phyloP scores from a whole-genome alignment of 2,888 invertebrate genomes.

The Ophion slaviceki region DNA sequence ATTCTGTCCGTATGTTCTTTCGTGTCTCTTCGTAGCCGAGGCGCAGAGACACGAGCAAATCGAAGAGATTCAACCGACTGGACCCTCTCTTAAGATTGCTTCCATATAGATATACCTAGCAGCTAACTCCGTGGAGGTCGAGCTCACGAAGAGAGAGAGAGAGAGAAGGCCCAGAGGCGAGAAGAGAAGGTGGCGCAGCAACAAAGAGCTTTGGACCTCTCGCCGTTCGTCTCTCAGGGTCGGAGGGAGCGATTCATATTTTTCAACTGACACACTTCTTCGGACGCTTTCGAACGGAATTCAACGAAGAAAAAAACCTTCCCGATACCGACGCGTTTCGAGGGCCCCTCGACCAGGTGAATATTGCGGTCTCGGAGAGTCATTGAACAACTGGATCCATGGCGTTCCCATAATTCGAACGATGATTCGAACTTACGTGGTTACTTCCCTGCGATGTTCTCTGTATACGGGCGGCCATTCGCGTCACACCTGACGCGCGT shows the following conservation, averaged over 20 bases:
- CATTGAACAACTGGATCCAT: constrained; percentile 6
- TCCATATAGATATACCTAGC: constrained; percentile 12
- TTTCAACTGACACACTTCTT: constrained; percentile 39
- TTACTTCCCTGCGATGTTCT: constrained; percentile 70
- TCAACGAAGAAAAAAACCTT: not conserved
- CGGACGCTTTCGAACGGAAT: constrained; percentile 23
- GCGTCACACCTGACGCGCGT: constrained; percentile 74
- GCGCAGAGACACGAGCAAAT: constrained; percentile 77
- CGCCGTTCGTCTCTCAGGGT: constrained; percentile 76
- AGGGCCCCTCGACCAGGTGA: not conserved
- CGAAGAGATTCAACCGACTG: constrained; percentile 74
- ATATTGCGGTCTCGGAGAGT: not conserved
- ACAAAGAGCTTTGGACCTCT: constrained; percentile 81
- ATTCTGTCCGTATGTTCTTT: constrained; percentile 22
- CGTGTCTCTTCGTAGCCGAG: constrained; percentile 52
- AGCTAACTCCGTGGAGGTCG: constrained; percentile 70
- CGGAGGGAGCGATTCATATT: constrained; percentile 64
- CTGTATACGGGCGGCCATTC: constrained; percentile 74
- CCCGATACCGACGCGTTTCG: not conserved
- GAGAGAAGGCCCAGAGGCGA: constrained; percentile 78
- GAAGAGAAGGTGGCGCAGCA: constrained; percentile 82
- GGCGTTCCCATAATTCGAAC: not conserved
- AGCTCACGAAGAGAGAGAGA: constrained; percentile 67
- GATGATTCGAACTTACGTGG: constrained; percentile 19
- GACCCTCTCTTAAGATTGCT: constrained; percentile 45